Base-by-base conservation (phyloP, 1,140 invertebrate species). In the Nephotettix cincticeps region DNA sequence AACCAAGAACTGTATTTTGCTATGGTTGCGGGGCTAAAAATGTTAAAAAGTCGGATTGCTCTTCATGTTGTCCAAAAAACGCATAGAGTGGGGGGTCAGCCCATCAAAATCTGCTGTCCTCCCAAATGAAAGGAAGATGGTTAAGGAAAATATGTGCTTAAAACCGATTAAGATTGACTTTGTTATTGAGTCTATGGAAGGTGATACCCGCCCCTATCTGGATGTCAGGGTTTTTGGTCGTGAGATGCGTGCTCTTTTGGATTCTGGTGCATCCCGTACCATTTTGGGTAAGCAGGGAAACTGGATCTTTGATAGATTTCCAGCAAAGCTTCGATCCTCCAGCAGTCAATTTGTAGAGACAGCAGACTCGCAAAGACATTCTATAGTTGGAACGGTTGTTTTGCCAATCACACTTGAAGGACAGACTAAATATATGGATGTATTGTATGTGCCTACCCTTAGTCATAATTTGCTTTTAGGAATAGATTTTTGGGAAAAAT, bases 171-270 rank as follows among this genome's bases (percentile, higher is more conserved):
- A 6, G 13, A 54, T 54, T 23, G 58, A 43, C 29, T 65, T 54
- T 69, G 40, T 47, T 47, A 6, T 54, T n/a, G n/a, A n/a, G n/a
- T n/a, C n/a, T n/a, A n/a, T n/a, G n/a, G n/a, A n/a, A n/a, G n/a
- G n/a, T 21, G 47, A 54, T 21, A 11, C 47, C 19, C 6, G 47
- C 13, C 30, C 23, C 23, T 40, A 28, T 51, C n/a, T 43, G 11
- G 68, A 70, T 21, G 28, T 70, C 64, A 13, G 47, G 23, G 19
- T 54, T 54, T 54, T 54, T 4, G 47, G 47, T 14, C 13, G 47
- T n/a, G 47, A 54, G 19, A 54, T 54, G 6, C 13, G 6, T 11
- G 47, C 47, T n/a, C 47, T 54, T 14, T 21, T 54, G 29, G 47
- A 54, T 54, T 54, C 47, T 11, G 47, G 47, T 11, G 47, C 47